Evolutionary conservation across 2,797 vertebrate species (phyloP), one percentile per base, ranked within the genome.

Genomic region (Pseudomugil gertrudae): DNA sequence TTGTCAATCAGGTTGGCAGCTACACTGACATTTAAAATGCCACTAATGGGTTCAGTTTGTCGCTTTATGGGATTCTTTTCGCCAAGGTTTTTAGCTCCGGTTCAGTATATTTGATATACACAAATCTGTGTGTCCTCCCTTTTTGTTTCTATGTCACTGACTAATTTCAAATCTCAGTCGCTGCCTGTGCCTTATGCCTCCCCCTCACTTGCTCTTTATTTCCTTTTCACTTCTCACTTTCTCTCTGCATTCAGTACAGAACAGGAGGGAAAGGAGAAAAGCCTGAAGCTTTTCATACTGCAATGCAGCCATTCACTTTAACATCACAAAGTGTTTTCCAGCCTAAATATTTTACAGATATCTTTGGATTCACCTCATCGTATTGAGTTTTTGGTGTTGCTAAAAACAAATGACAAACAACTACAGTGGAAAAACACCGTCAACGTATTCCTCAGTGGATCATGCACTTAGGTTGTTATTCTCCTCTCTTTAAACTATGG

Each of bases 1-100:
- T 69, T 73, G 76, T 55, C 83, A 78, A 58, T 85, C 80, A 62
- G 3, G 5, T 36, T 27, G 19, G 68, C 63, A 27, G 55, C 57
- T 33, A 54, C 55, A 26, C 1, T 74, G 68, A 64, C 73, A 83
- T 85, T 83, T 52, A 57, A 86, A 84, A 79, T 79, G 69, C 27
- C 65, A 62, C 45, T 57, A 62, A 66, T 63, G 52, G 66, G 57
- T 6, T 5, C 53, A 50, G 40, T 66, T 63, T 58, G 51, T 60
- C 1, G 0, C 10, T 53, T 76, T 57, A 36, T 30, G 38, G 47
- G 0, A 61, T 61, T 65, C 56, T 74, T 59, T 82, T 40, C 35
- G 3, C 69, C 35, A 30, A 43, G 70, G 9, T 72, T 57, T 65
- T 36, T 35, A 62, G 21, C 23, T 24, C 11, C 43, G 38, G 26